phyloP scores from a whole-genome alignment of 2,797 vertebrate species.

The Chrysocyon brachyurus region DNA sequence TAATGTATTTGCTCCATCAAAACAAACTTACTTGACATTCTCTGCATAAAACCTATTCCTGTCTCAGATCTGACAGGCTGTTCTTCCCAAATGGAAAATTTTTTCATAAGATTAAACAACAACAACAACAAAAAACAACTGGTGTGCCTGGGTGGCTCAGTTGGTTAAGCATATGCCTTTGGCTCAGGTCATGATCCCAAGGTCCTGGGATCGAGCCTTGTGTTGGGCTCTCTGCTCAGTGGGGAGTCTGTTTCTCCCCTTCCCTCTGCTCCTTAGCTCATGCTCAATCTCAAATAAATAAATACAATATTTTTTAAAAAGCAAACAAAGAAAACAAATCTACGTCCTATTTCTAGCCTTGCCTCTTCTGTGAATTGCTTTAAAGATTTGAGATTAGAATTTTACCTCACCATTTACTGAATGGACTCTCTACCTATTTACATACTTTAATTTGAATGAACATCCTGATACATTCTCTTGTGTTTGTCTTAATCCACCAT shows the following conservation, averaged over 20 bases:
- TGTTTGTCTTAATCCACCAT: not conserved
- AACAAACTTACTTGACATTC: not conserved
- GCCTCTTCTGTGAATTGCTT: not conserved
- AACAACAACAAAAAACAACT: not conserved
- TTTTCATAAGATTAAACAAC: not conserved
- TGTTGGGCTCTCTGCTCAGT: too few species aligned
- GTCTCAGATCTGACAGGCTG: not conserved
- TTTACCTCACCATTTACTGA: conserved; percentile 26
- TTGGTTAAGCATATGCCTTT: too few species aligned
- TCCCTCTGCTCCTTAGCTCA: too few species aligned
- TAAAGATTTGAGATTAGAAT: conserved; percentile 29
- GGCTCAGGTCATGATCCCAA: too few species aligned
- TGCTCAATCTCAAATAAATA: too few species aligned
- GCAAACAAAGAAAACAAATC: not conserved
- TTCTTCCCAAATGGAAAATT: conserved; percentile 40
- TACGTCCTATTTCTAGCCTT: not conserved
- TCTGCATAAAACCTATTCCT: not conserved
- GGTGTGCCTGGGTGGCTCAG: too few species aligned
- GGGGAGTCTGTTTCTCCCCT: too few species aligned
- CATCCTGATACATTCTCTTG: not conserved
- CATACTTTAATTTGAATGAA: conserved; percentile 47
- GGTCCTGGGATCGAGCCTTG: too few species aligned
- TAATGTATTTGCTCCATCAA: conserved; percentile 23
- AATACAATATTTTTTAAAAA: too few species aligned
- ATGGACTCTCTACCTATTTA: conserved; percentile 18